phyloP scores from a whole-genome alignment of 2,888 invertebrate genomes.

The Subacronicta megacephala region DNA sequence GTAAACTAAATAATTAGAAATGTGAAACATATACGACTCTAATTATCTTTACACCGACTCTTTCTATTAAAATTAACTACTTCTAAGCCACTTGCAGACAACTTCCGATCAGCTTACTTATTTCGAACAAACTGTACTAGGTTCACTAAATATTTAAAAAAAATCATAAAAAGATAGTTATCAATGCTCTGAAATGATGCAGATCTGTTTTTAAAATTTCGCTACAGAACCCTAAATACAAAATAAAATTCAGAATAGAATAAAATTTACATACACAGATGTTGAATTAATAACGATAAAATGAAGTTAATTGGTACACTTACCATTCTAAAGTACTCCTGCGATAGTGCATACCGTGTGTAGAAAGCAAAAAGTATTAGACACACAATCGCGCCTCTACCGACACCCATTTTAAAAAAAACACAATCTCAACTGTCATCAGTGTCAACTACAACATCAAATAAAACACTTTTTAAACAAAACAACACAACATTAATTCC shows the following conservation, averaged over 20 bases:
- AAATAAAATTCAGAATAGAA: constrained; percentile 3
- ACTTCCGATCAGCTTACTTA: too few relatives aligned
- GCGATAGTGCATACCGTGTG: constrained; percentile 75
- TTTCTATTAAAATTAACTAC: too few relatives aligned
- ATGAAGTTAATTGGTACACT: constrained; percentile 61
- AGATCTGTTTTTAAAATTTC: too few relatives aligned
- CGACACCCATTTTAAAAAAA: constrained; percentile 70
- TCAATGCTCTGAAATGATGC: too few relatives aligned
- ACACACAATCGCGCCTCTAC: constrained; percentile 59
- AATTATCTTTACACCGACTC: too few relatives aligned
- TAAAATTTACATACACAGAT: constrained; percentile 41
- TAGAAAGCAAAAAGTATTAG: constrained; percentile 79
- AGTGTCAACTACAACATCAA: constrained; percentile 57
- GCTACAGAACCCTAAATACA: too few relatives aligned
- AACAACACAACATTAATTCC: constrained; percentile 13
- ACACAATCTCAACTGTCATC: constrained; percentile 56
- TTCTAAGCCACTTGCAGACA: too few relatives aligned
- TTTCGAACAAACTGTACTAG: too few relatives aligned
- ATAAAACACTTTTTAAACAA: constrained; percentile 32
- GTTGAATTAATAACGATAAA: constrained; percentile 5
- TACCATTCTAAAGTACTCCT: constrained; percentile 85
- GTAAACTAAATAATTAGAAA: too few relatives aligned
- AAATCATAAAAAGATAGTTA: too few relatives aligned
- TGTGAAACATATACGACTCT: too few relatives aligned
- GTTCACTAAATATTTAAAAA: too few relatives aligned